Conservation (phyloP, 1,140 invertebrate genomes). For the Thaumetopoea pityocampa region DNA sequence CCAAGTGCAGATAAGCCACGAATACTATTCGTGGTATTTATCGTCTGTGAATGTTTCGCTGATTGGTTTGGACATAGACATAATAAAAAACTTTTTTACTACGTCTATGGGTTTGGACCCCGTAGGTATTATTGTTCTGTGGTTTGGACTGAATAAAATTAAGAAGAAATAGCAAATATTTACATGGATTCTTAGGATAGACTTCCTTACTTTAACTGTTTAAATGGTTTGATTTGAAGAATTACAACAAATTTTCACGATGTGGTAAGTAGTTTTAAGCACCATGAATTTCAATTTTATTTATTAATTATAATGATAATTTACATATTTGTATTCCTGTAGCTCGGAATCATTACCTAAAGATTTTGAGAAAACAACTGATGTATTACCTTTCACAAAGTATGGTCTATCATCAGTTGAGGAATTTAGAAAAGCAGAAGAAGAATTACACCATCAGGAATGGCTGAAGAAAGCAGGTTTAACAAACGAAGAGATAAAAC, state of each 20-base stretch:
- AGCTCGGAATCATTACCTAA: slow-evolving; percentile 55
- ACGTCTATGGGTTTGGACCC: too few relatives aligned
- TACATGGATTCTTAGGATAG: background rate
- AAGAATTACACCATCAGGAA: slow-evolving; percentile 50
- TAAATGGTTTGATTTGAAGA: background rate
- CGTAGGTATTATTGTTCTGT: background rate
- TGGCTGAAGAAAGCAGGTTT: slow-evolving; percentile 58
- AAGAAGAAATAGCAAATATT: background rate
- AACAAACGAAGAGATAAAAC: slow-evolving; percentile 52
- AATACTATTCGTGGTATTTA: too few relatives aligned
- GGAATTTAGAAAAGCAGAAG: slow-evolving; percentile 50
- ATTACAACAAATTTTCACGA: background rate
- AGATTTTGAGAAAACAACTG: slow-evolving; percentile 57
- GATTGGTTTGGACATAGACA: too few relatives aligned
- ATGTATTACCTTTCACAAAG: slow-evolving; percentile 60
- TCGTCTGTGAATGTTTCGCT: too few relatives aligned
- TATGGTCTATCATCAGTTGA: slow-evolving; percentile 54
- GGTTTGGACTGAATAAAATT: background rate
- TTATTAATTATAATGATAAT: background rate
- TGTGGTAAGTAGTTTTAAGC: slow-evolving; percentile 6
- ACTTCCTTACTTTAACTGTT: background rate
- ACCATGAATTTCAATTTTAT: background rate
- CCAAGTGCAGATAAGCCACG: too few relatives aligned
- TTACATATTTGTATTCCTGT: too few relatives aligned
- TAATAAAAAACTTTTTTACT: too few relatives aligned